phyloP scores from a whole-genome alignment of 1,140 invertebrate genomes.

The Pectinophora gossypiella region DNA sequence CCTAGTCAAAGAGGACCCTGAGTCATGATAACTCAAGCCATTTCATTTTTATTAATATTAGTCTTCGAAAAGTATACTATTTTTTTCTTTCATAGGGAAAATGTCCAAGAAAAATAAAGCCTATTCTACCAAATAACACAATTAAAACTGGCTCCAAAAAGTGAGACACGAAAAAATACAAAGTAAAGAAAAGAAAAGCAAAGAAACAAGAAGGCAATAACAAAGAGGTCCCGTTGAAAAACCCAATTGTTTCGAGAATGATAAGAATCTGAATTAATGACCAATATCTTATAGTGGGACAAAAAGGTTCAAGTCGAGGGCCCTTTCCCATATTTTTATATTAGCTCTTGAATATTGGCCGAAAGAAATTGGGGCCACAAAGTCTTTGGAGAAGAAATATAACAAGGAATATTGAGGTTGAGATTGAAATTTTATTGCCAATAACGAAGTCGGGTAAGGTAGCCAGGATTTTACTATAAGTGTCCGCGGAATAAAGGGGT shows the following conservation, averaged over 20 bases:
- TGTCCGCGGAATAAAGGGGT: no score
- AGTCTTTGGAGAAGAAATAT: slow-evolving; percentile 24
- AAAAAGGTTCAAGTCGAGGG: slow-evolving; percentile 10
- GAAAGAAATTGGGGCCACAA: slow-evolving; percentile 22
- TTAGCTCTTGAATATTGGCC: slow-evolving; percentile 35
- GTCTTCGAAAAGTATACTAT: no score
- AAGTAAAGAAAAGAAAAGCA: no score
- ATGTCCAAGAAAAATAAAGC: no score
- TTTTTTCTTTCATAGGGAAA: no score
- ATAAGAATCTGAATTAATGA: slow-evolving; percentile 10
- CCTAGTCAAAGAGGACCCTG: no score
- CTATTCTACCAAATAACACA: no score
- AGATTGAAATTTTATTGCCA: slow-evolving; percentile 21
- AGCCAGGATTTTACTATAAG: background rate
- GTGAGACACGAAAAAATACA: no score
- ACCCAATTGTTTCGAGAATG: background rate
- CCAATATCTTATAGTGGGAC: slow-evolving; percentile 20
- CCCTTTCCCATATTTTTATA: slow-evolving; percentile 31
- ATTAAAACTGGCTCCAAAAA: no score
- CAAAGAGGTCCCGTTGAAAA: background rate
- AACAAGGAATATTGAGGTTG: slow-evolving; percentile 17
- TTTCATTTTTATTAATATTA: no score
- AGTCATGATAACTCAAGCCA: no score
- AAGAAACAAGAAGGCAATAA: no score
- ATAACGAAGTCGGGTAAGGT: background rate